phyloP scores from a whole-genome alignment of 2,113 vertebrate species.

The Serilophus lunatus region DNA sequence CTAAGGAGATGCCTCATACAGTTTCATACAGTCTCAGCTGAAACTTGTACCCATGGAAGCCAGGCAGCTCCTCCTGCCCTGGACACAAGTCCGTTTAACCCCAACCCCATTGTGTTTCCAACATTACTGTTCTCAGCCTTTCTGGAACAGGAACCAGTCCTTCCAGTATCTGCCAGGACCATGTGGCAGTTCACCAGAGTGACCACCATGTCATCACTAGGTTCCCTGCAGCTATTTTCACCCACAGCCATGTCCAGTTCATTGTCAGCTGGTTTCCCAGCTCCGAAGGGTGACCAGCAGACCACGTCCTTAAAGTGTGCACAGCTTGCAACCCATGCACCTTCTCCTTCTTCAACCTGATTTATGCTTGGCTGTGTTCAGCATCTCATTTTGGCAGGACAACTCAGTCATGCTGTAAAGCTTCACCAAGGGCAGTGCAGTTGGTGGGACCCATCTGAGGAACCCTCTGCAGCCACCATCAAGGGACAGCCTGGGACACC shows the following conservation, averaged over 20 bases:
- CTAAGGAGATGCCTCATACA: neutral
- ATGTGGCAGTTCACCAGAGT: rapidly evolving
- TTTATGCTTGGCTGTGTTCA: neutral
- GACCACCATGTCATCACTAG: neutral
- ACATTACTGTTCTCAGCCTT: rapidly evolving
- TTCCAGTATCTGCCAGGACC: neutral
- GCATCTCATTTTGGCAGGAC: neutral
- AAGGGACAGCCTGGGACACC: neutral
- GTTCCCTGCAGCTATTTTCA: neutral
- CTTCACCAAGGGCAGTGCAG: neutral
- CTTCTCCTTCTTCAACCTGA: neutral
- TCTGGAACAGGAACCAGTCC: rapidly evolving
- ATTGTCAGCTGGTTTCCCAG: neutral
- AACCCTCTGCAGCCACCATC: neutral
- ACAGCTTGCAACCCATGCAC: rapidly evolving
- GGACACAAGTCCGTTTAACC: neutral
- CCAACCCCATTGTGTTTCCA: rapidly evolving
- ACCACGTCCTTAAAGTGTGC: neutral
- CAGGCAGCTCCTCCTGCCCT: neutral
- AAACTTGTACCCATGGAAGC: neutral
- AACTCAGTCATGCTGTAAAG: rapidly evolving
- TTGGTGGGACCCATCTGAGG: neutral
- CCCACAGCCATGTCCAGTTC: neutral
- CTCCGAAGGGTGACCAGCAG: neutral
- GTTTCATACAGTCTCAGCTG: neutral